Conservation (phyloP, 2,797 vertebrate genomes). For the Yasuhikotakia modesta region DNA sequence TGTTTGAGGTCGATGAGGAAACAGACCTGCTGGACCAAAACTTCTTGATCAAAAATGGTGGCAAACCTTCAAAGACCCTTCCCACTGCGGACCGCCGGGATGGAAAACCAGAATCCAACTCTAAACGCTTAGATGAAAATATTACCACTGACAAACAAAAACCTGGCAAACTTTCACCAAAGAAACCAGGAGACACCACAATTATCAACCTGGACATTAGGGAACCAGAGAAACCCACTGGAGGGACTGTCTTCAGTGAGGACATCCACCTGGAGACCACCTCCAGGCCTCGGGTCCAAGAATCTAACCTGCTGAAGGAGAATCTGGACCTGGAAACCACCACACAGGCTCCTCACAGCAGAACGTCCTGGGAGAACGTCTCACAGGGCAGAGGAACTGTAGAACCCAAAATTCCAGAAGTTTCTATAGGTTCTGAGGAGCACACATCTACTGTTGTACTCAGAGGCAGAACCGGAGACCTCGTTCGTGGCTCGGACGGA, state of each 20-base stretch:
- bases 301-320: slow-evolving; percentile 56
- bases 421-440: slow-evolving; percentile 30
- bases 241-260: slow-evolving; percentile 11
- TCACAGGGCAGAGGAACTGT: too few species aligned
- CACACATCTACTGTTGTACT: slow-evolving; percentile 52
- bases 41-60: slow-evolving; percentile 47
- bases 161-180: slow-evolving; percentile 47
- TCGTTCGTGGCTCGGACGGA: slow-evolving; percentile 60
- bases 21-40: slow-evolving; percentile 73
- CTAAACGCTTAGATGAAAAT: slow-evolving; percentile 75
- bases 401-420: slow-evolving; percentile 8
- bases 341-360: too few species aligned
- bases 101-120: slow-evolving; percentile 71
- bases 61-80: slow-evolving; percentile 34
- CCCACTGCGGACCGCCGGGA: slow-evolving; percentile 53
- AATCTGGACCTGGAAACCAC: slow-evolving; percentile 44
- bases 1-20: slow-evolving; percentile 79
- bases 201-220: slow-evolving; percentile 62
- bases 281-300: slow-evolving; percentile 50
- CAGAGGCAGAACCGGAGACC: slow-evolving; percentile 61
- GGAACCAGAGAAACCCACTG: slow-evolving; percentile 63
- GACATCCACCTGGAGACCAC: slow-evolving; percentile 36
- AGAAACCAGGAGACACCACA: slow-evolving; percentile 68
- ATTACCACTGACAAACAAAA: slow-evolving; percentile 77
- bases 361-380: too few species aligned